phyloP scores from a whole-genome alignment of 2,797 vertebrate species.

The Gila robusta region DNA sequence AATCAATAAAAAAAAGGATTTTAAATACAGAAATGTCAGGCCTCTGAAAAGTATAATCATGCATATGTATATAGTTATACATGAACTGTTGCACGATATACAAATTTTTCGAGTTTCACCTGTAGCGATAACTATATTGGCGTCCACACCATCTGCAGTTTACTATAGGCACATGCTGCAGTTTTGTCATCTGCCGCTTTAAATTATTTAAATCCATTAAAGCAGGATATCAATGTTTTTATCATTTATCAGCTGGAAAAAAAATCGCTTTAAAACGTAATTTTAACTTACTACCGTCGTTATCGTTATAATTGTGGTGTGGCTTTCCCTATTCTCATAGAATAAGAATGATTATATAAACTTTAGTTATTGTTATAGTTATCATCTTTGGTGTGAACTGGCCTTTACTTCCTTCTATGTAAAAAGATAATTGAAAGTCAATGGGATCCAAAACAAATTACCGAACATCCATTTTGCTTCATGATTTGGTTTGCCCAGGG shows the following conservation, averaged over 20 bases:
- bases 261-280: neutral
- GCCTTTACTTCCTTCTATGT: neutral
- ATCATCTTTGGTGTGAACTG: too few species aligned
- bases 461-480: neutral
- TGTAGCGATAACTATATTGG: neutral
- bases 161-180: neutral
- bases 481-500: neutral
- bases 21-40: too few species aligned
- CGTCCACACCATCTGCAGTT: neutral
- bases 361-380: too few species aligned
- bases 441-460: neutral
- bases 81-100: too few species aligned
- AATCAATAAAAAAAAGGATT: too few species aligned
- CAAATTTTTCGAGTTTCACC: too few species aligned
- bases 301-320: neutral
- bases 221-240: neutral
- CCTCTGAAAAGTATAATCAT: too few species aligned
- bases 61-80: too few species aligned
- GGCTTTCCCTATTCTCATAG: too few species aligned
- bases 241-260: neutral
- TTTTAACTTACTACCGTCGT: neutral
- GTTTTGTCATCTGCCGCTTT: neutral
- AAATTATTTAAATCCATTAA: neutral
- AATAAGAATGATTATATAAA: too few species aligned
- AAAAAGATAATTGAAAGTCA: neutral